Evolutionary conservation across 2,113 vertebrate species (phyloP), one percentile per base, ranked within the genome.

Genomic region (Halcyon senegalensis): DNA sequence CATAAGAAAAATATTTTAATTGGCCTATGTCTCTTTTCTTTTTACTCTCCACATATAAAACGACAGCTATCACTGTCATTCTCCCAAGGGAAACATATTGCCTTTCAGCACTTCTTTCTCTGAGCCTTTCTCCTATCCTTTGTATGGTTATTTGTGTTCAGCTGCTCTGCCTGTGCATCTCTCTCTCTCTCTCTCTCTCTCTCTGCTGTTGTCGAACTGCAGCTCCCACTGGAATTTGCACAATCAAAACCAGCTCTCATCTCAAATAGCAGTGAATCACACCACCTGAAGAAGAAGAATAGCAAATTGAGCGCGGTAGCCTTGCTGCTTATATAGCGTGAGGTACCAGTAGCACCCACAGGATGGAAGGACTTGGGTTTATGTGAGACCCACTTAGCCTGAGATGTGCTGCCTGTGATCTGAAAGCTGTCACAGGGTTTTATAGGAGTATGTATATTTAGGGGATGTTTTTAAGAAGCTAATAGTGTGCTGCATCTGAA

Each of bases 201-300:
- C 73, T 56, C 73, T 62, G 94, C 95, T 73, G 96, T 92, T 97
- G 97, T 95, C 16, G 97, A 98, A 97, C 97, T 96, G 97, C 98
- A 96, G 97, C 96, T 98, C 98, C 97, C 97, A 91, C 94, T 97
- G 97, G 97, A 98, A 98, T 97, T 97, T 90, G 93, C 97, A 97
- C 94, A 94, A 90, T 97, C 97, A 89, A 96, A 97, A 91, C 85
- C 94, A 97, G 97, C 96, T 97, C 97, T 96, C 84, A 37, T 97
- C 96, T 79, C 55, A 16, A 84, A 70, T 94, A 93, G 93, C 96
- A 79, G 93, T 89, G 97, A 94, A 97, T 97, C 94, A 89, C 95
- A 94, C 94, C 97, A 97, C 98, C 97, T 97, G 96, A 96, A 92
- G 96, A 96, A 64, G 85, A 92, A 90, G 94, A 92, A 69, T 16